Base-by-base conservation (phyloP, 2,113 vertebrate genomes). In the Melanerpes formicivorus region DNA sequence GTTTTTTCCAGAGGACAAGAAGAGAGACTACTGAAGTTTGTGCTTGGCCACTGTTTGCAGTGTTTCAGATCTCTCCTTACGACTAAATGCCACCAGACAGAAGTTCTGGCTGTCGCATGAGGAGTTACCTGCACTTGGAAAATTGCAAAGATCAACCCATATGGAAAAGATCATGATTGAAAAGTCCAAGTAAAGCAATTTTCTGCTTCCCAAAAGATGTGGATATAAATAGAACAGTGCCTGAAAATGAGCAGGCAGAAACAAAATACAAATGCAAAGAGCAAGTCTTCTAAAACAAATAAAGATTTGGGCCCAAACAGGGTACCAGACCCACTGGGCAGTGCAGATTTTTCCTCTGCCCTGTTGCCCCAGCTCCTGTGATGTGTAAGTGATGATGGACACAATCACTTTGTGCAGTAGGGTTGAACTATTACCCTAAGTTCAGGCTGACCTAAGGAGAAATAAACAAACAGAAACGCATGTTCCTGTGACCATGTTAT, bases 111-210 rank as follows among this genome's bases (percentile, higher is more conserved):
- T 32, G 3, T 48, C 78, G 37, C 79, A 65, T 40, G 54, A 80
- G 52, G 52, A 92, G 75, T 90, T 92, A 95, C 87, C 94, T 94
- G 95, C 18, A 3, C 71, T 82, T 87, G 72, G 65, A 92, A 95
- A 92, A 87, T 12, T 46, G 62, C 52, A 69, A 80, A 80, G 67
- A 85, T 42, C 69, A 78, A 90, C 62, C 79, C 94, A 85, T 90
- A 93, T 92, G 91, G 93, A 93, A 93, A 89, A 95, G 60, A 85
- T 93, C 85, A 77, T 59, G 86, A 96, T 22, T 92, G 93, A 90
- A 94, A 88, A 56, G 83, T 88, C 96, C 86, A 96, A 94, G 88
- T 21, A 95, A 93, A 91, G 90, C 82, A 91, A 90, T 91, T 95
- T 95, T 95, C 88, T 93, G 90, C 70, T 88, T 93, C 90, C 86